Evolutionary conservation across 2,888 invertebrate genomes (phyloP), one percentile per base, ranked within the genome.

Genomic region (Melanargia galathea): DNA sequence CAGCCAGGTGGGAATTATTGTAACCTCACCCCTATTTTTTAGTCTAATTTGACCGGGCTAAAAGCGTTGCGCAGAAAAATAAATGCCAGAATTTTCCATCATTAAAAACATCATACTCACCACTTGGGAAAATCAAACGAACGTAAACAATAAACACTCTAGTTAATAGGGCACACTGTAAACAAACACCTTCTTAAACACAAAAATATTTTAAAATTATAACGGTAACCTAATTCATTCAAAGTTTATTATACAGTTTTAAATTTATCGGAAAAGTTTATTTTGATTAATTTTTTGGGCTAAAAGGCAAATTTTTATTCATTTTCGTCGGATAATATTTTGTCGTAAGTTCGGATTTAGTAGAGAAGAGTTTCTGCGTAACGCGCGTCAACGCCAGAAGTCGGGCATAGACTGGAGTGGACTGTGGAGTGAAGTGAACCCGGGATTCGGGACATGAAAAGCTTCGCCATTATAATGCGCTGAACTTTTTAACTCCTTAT

Each of bases 401-500:
- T 38, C 54, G 16, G 24, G 38, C 43, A 38, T 24, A 16, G 11
- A 61, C 61, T 61, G 54, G 55, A 33, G 33, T 11, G 22, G 11
- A 38, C 38, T 38, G 38, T n/a, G 16, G 30, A 20, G 48, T 6
- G 11, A 24, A 11, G 35, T 35, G 35, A 35, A 35, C 6, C 52
- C 11, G 33, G 52, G 52, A 35, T 20, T 35, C 35, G 30, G 30
- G 16, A 18, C 18, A 18, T 33, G 18, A 51, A 60, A 18, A 10
- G 51, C 20, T 40, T 20, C 40, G 11, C 22, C 7, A 38, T n/a
- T 26, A 18, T 22, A 5, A 16, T 26, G 46, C 43, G 43, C 8
- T 30, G 6, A 60, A 60, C 51, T 60, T 60, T 59, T 24, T 13
- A 18, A 26, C 26, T 45, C 46, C 35, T 48, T 22, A 58, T 46